A percentile compares a stretch with the other conserved stretches of the same genome.
Conservation (phyloP, 2,797 vertebrate species). For the Melanotaenia boesemani region DNA sequence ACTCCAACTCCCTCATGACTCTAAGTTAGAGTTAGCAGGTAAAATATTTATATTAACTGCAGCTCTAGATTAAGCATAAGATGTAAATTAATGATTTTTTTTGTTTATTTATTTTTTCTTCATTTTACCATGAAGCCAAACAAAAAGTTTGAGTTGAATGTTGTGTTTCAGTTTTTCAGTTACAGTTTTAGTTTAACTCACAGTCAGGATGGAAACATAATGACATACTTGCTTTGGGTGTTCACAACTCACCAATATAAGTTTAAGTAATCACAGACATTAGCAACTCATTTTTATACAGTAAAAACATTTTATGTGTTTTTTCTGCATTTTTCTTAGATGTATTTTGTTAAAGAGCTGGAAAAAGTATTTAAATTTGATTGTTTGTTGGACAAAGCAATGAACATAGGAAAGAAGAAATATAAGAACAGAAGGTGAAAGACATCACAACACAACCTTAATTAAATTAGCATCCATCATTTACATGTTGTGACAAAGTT, state of each 20-base stretch:
- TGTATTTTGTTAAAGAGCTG: neutral
- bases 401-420: neutral
- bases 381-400: neutral
- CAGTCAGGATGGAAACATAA: no score
- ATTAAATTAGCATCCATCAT: constrained; percentile 34
- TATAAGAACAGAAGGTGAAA: neutral
- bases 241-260: neutral
- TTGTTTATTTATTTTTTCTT: neutral
- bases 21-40: no score
- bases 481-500: constrained; percentile 61
- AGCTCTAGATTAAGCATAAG: neutral
- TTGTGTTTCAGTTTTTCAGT: neutral
- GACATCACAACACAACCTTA: constrained; percentile 52
- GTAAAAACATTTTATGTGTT: neutral
- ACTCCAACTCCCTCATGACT: no score
- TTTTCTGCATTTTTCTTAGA: neutral
- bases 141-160: neutral
- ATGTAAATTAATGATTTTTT: neutral
- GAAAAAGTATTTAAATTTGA: neutral
- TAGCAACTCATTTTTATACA: neutral
- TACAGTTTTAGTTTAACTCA: neutral
- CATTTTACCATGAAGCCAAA: neutral
- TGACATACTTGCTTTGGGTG: neutral
- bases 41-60: no score
- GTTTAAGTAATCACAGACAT: neutral